These are phyloP conservation scores for Cynopterus sphinx DNA, from an alignment of 2,797 vertebrate species.

Conservation along the genomic window DNA sequence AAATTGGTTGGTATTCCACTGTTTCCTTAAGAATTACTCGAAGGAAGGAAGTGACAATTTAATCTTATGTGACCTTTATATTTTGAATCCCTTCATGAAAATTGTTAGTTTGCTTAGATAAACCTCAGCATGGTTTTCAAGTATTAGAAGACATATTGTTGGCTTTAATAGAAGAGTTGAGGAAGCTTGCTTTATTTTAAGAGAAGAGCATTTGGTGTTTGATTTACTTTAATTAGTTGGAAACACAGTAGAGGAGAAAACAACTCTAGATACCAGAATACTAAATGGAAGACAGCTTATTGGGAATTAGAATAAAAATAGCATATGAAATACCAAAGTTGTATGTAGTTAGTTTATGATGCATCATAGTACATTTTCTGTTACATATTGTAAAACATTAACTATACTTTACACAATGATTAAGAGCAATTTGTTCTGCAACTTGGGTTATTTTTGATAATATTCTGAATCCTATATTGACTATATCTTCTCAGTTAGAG, in stretches of 20 bases:
- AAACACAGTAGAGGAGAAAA: conserved; percentile 10
- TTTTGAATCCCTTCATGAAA: not conserved
- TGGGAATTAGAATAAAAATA: conserved; percentile 3
- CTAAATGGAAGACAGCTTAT: not conserved
- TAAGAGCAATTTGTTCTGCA: conserved; percentile 13
- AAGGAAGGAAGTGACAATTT: not conserved
- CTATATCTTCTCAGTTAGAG: not conserved
- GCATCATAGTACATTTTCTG: not conserved
- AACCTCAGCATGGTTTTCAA: not conserved
- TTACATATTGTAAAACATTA: not conserved
- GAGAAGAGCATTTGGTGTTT: conserved; percentile 14
- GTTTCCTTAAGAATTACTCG: not conserved
- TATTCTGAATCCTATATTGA: not conserved
- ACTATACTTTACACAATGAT: not conserved
- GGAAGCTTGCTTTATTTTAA: not conserved
- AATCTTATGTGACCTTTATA: not conserved
- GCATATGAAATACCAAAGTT: not conserved
- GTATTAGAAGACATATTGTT: not conserved
- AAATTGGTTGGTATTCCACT: not conserved
- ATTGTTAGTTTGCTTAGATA: not conserved
- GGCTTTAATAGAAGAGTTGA: not conserved
- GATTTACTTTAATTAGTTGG: conserved; percentile 11
- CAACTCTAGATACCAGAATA: not conserved
- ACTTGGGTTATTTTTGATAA: conserved; percentile 31
- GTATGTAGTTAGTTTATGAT: not conserved